Evolutionary conservation across 2,113 vertebrate species (phyloP), one percentile per base, ranked within the genome.

Genomic region (Typhlomys cinereus): DNA sequence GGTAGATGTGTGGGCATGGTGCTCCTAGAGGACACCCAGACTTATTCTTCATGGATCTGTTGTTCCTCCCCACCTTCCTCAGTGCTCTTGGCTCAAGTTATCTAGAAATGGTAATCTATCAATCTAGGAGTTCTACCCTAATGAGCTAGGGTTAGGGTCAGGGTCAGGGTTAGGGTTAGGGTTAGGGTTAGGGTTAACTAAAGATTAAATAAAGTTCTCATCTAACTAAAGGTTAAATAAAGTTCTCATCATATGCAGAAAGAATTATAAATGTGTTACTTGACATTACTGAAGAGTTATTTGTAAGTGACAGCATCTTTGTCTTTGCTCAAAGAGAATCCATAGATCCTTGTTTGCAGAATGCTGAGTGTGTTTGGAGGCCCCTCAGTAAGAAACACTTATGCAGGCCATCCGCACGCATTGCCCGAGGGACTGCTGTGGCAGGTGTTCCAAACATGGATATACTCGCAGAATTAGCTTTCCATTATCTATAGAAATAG

Each of bases 21-120:
- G 8, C 66, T 87, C 48, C 46, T 50, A 87, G 48, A 71, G 29
- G 59, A 21, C 10, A 7, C 21, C 71, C 48, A 64, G 31, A 61
- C 34, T 52, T 17, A 10, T 15, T 41, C 75, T 70, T 78, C 23
- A 0, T 0, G 78, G 69, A 27, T 7, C 71, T 31, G 54, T 54
- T 21, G 23, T 29, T 74, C 74, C 59, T 86, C 48, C 41, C 6
- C 1, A 73, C 34, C 29, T 67, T 84, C 74, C 36, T 91, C 66
- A 31, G 21, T 57, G 93, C 61, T 87, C 92, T 95, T 92, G 91
- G 89, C 73, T 94, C 75, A 25, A 50, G 87, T 81, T 73, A 34
- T 21, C 31, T 31, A n/a, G 31, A 94, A 95, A 96, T 91, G 95
- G 91, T 86, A 95, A 90, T 57, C 76, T 94, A 89, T 86, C 84